These are phyloP conservation scores for Eledona agricola DNA, from an alignment of 2,888 invertebrate species.

Conservation along the genomic window DNA sequence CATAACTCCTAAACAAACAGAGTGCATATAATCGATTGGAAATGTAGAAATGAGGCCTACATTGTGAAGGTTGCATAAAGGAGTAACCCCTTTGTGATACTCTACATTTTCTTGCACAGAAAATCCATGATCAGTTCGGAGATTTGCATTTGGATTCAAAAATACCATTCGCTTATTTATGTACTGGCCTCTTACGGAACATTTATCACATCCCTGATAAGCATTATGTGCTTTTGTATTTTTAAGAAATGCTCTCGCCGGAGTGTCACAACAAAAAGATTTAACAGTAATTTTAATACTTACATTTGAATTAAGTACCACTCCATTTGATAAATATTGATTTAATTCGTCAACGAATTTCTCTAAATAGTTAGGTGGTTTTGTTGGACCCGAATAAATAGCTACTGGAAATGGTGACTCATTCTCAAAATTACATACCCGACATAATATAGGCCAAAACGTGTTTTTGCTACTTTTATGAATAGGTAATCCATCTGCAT, in stretches of 20 bases:
- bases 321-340: conserved; percentile 23
- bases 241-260: conserved; percentile 39
- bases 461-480: conserved; percentile 25
- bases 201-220: conserved; percentile 45
- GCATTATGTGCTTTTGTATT: conserved; percentile 40
- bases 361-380: conserved; percentile 39
- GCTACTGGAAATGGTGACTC: conserved; percentile 28
- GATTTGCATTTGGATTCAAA: conserved; percentile 37
- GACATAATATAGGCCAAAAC: conserved; percentile 39
- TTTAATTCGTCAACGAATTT: conserved; percentile 38
- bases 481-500: conserved; percentile 29
- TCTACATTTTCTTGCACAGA: conserved; percentile 28
- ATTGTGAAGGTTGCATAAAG: conserved; percentile 24
- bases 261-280: conserved; percentile 40
- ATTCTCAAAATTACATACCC: conserved; percentile 8
- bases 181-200: conserved; percentile 38
- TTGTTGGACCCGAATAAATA: conserved; percentile 38
- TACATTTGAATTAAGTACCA: conserved; percentile 17
- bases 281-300: conserved; percentile 18
- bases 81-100: conserved; percentile 34
- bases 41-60: conserved; percentile 36
- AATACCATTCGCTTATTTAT: conserved; percentile 39
- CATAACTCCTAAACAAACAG: conserved; percentile 37
- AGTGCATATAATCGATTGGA: conserved; percentile 42
- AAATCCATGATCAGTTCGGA: conserved; percentile 40